Base-by-base conservation (phyloP, 2,797 vertebrate species). In the Distichodus sexfasciatus region DNA sequence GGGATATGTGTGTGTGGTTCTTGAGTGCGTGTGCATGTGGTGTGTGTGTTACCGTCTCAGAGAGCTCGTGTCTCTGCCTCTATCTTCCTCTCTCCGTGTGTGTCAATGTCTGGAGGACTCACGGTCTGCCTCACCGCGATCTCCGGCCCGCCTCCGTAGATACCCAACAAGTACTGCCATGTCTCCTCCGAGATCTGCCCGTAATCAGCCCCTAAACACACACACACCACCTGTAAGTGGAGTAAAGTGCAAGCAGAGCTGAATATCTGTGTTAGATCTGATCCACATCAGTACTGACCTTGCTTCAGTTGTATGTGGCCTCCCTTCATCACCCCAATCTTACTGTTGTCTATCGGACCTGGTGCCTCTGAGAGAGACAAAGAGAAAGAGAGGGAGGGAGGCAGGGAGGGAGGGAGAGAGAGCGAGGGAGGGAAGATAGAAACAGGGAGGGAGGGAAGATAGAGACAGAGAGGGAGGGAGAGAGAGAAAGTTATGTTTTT, bases 161-260 rank as follows among this genome's bases (percentile, higher is more conserved):
- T 90, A 0, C 81, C 90, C 82, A 92, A 87, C 71, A 99, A 84
- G 80, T 98, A 98, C 71, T 85, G 84, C 97, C 97, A 99, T 0
- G 97, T 99, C 87, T 98, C 97, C 86, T 98, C 95, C 0, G 97
- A 99, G 69, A 99, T 99, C 90, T 99, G 97, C 54, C 97, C 97
- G 0, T 98, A 99, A 84, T 99, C 97, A 0, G 97, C 97, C 23
- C 97, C 97, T 98, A 83, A 0, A 17, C 46, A 29, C 4, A 64
- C 1, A 24, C 2, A 43, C 11, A 53, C 26, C n/a, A n/a, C n/a
- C n/a, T n/a, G n/a, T n/a, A n/a, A n/a, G n/a, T n/a, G n/a, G 12
- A 38, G 24, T 28, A 51, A 1, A 24, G 12, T n/a, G 3, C 31
- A 12, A 15, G 17, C 43, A 24, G 19, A 6, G 1, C 31, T 21